Conservation (phyloP, 2,888 invertebrate genomes). For the Ennomos fuscantarius region DNA sequence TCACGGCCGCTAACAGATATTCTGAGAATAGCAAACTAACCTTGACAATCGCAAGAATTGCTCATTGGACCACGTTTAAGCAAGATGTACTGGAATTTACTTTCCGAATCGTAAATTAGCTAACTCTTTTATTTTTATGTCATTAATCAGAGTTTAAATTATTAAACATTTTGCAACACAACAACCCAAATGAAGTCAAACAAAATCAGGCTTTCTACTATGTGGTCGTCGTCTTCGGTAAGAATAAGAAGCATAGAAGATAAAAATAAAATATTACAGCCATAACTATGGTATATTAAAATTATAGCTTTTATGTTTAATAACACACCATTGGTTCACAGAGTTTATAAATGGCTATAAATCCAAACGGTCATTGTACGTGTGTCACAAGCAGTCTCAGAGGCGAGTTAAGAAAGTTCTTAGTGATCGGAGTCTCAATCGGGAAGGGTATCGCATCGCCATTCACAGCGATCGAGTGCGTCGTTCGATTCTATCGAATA, state of each 20-base stretch:
- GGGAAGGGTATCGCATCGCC: slow-evolving; percentile 52
- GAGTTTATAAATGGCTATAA: slow-evolving; percentile 61
- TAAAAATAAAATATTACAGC: slow-evolving; percentile 18
- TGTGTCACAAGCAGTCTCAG: slow-evolving; percentile 56
- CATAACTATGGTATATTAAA: slow-evolving; percentile 23
- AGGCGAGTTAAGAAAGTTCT: slow-evolving; percentile 48
- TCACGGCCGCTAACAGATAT: slow-evolving; percentile 75
- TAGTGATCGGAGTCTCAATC: slow-evolving; percentile 55
- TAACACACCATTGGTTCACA: slow-evolving; percentile 37
- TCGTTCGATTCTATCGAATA: slow-evolving; percentile 74
- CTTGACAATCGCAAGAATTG: slow-evolving; percentile 65
- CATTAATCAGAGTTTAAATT: neutral
- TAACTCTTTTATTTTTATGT: neutral
- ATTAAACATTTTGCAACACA: neutral
- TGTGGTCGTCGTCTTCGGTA: neutral
- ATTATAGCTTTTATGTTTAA: slow-evolving; percentile 32
- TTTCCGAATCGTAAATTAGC: slow-evolving; percentile 3
- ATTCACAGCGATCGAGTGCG: slow-evolving; percentile 62
- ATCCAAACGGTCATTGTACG: slow-evolving; percentile 59
- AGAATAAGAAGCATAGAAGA: slow-evolving; percentile 13
- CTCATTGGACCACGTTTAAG: slow-evolving; percentile 36
- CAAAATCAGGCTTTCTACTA: neutral
- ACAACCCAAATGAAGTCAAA: neutral
- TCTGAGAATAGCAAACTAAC: slow-evolving; percentile 75
- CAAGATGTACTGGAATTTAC: slow-evolving; percentile 7